Percentiles rank a stretch among this genome's conserved stretches.
phyloP scores from a whole-genome alignment of 2,797 vertebrate genomes.

The Clamator glandarius region DNA sequence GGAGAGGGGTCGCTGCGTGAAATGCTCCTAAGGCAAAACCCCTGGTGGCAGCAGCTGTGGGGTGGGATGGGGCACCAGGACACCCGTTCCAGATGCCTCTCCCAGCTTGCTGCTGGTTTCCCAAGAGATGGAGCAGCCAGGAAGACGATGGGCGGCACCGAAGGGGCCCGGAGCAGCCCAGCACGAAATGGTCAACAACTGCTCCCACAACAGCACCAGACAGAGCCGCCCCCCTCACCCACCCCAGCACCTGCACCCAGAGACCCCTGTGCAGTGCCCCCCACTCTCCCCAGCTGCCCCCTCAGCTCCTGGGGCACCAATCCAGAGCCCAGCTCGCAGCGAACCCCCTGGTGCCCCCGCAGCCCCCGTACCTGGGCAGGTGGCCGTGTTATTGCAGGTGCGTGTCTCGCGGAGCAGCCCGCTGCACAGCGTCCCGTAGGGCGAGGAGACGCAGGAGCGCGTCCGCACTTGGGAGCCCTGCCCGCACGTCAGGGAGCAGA shows the following conservation, averaged over 20 bases:
- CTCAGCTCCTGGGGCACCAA: background rate
- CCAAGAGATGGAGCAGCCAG: background rate
- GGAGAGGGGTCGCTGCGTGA: accelerated
- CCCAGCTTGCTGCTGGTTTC: background rate
- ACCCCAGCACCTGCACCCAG: background rate
- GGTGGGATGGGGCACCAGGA: background rate
- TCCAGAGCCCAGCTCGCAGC: accelerated
- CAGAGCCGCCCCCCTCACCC: background rate
- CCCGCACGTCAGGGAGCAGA: conserved; percentile 96
- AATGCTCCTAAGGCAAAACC: background rate
- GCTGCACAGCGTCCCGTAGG: conserved; percentile 96
- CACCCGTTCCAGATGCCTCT: background rate
- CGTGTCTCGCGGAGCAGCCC: conserved; percentile 94
- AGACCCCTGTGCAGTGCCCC: accelerated
- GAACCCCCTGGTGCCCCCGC: accelerated
- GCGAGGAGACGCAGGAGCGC: conserved; percentile 95
- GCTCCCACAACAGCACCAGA: accelerated
- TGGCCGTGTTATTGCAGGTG: conserved; percentile 94
- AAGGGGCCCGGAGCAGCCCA: background rate
- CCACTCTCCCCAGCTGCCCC: background rate
- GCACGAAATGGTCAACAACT: background rate
- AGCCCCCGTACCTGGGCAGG: conserved; percentile 88
- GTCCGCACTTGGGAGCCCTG: conserved; percentile 97
- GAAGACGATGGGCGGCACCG: background rate
- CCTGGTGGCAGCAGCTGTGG: accelerated